These are phyloP conservation scores for Lutraria rhynchaena DNA, from an alignment of 1,140 invertebrate species.

Conservation along the genomic window DNA sequence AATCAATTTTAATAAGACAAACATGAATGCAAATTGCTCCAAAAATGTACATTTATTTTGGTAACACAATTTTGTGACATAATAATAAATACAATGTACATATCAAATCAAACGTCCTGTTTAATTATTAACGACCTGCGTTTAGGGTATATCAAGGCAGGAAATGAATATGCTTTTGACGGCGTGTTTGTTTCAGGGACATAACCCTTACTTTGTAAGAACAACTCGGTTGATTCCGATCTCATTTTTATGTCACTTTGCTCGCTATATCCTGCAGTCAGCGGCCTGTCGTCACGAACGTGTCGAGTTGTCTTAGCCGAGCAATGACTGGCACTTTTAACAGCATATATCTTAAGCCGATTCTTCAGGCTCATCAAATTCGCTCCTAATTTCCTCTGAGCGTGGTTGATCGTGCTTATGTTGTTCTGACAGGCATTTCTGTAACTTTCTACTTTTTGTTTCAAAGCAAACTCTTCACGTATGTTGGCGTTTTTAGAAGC, in stretches of 20 bases:
- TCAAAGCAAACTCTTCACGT: constrained; percentile 36
- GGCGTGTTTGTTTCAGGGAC: not conserved
- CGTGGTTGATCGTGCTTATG: constrained; percentile 10
- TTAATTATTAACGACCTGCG: not conserved
- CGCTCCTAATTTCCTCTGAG: constrained; percentile 15
- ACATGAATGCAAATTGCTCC: too few species aligned
- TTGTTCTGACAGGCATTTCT: constrained; percentile 1
- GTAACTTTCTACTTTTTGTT: constrained; percentile 26
- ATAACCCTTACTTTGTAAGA: constrained; percentile 36
- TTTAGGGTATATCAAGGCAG: constrained; percentile 22
- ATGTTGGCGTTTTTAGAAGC: constrained; percentile 37
- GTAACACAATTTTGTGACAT: too few species aligned
- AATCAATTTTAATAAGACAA: too few species aligned
- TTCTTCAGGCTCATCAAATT: constrained; percentile 17
- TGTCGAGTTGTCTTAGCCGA: too few species aligned
- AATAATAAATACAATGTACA: too few species aligned
- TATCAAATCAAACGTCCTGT: too few species aligned
- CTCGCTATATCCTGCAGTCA: not conserved
- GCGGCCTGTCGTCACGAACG: not conserved
- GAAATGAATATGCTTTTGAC: constrained; percentile 3
- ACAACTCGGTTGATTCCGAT: constrained; percentile 4
- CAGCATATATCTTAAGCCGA: not conserved
- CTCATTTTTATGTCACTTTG: not conserved
- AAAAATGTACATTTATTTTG: too few species aligned
- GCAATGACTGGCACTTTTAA: too few species aligned